These are phyloP conservation scores for Gryllus longicercus DNA, from an alignment of 2,888 invertebrate genomes.

Conservation along the genomic window DNA sequence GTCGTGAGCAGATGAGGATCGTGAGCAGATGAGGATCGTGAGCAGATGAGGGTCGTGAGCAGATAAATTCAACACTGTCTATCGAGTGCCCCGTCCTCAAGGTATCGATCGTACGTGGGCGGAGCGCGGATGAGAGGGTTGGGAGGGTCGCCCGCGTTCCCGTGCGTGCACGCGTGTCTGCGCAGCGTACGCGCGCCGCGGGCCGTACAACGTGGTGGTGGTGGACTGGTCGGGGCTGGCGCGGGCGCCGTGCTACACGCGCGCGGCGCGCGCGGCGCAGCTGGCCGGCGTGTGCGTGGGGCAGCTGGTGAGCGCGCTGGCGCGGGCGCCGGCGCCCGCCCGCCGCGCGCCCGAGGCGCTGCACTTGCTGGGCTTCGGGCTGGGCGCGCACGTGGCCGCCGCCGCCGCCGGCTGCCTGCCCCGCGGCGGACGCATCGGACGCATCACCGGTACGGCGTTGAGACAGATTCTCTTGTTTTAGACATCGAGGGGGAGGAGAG, in stretches of 20 bases:
- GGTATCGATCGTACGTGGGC: no score
- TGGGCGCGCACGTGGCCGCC: conserved; percentile 6
- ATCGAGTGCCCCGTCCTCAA: no score
- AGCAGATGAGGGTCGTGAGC: no score
- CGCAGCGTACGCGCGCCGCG: neutral
- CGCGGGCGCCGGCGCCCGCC: neutral
- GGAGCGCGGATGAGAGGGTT: no score
- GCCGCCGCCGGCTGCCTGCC: neutral
- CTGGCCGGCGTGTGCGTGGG: neutral
- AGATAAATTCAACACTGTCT: no score
- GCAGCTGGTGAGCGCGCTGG: neutral
- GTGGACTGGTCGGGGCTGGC: conserved; percentile 2
- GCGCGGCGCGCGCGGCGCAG: neutral
- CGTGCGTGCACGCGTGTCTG: no score
- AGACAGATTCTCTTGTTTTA: neutral
- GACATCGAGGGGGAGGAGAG: neutral
- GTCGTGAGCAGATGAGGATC: no score
- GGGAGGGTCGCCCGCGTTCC: no score
- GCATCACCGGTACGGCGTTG: neutral
- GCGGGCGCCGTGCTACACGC: neutral
- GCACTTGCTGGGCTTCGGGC: neutral
- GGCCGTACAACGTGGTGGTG: neutral
- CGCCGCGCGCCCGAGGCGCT: neutral
- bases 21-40: no score
- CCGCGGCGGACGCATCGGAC: neutral